Conservation (phyloP, 2,113 vertebrate genomes). For the Eolophus roseicapilla region DNA sequence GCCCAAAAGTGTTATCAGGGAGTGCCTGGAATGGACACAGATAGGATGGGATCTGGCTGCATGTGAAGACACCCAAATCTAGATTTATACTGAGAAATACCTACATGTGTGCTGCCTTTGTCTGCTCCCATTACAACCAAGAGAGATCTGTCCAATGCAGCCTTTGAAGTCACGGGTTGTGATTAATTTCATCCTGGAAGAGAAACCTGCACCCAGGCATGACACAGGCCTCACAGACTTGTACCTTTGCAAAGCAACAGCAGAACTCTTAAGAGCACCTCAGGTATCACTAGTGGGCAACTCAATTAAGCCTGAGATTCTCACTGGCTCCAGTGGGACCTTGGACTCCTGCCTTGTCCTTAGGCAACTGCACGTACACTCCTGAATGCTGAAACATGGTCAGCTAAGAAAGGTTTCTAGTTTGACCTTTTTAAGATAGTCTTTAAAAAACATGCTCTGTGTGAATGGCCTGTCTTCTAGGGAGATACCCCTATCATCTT, state of each 20-base stretch:
- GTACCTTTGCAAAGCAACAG: neutral
- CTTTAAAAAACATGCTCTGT: neutral
- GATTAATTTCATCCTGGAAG: neutral
- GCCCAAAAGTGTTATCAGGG: neutral
- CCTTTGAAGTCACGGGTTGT: neutral
- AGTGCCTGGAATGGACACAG: neutral
- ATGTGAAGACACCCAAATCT: neutral
- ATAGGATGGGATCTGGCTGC: neutral
- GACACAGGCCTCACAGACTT: neutral
- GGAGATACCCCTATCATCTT: neutral
- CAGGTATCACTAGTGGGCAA: neutral
- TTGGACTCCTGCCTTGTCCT: neutral
- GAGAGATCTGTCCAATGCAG: neutral
- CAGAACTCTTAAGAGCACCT: neutral
- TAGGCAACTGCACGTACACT: rapidly evolving
- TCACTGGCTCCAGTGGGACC: neutral
- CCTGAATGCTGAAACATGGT: neutral
- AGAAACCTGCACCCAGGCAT: neutral
- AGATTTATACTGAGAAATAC: neutral
- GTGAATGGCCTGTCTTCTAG: neutral
- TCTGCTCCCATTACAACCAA: neutral
- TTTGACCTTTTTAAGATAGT: neutral
- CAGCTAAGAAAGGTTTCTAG: neutral
- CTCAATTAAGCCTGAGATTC: neutral
- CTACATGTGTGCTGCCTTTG: neutral